Percentiles rank a stretch among this genome's conserved stretches.
These are phyloP conservation scores for Plebejus melissa DNA, from an alignment of 2,888 invertebrate species.

Conservation along the genomic window DNA sequence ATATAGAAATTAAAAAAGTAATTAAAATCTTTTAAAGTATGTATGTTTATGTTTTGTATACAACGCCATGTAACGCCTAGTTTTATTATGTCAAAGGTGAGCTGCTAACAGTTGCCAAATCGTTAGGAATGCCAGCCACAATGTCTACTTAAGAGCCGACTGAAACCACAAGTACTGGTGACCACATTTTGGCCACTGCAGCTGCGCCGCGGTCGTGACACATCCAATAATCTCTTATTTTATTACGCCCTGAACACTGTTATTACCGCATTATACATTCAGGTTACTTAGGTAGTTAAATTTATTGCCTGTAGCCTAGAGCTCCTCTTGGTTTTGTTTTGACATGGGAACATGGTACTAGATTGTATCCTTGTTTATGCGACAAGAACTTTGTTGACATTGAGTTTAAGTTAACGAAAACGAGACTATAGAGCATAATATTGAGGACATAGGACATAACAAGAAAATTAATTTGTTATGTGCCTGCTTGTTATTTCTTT, in stretches of 20 bases:
- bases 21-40: not conserved
- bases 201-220: not conserved
- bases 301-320: not conserved
- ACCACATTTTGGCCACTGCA: constrained; percentile 14
- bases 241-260: not conserved
- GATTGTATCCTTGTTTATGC: not conserved
- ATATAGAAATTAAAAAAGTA: no score
- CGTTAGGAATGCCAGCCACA: constrained; percentile 4
- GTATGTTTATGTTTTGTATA: not conserved
- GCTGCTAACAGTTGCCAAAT: not conserved
- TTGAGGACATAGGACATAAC: no score
- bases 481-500: no score
- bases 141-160: not conserved
- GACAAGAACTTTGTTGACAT: not conserved
- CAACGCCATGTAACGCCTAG: not conserved
- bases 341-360: not conserved
- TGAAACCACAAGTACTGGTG: not conserved
- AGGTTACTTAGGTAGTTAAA: not conserved
- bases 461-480: no score
- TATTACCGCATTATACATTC: constrained; percentile 13
- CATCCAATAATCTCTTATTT: not conserved
- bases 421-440: no score
- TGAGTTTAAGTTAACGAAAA: not conserved
- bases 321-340: not conserved
- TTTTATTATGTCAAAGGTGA: constrained; percentile 12